These are phyloP conservation scores for Chrysolina americana DNA, from an alignment of 2,888 invertebrate genomes.

Conservation along the genomic window DNA sequence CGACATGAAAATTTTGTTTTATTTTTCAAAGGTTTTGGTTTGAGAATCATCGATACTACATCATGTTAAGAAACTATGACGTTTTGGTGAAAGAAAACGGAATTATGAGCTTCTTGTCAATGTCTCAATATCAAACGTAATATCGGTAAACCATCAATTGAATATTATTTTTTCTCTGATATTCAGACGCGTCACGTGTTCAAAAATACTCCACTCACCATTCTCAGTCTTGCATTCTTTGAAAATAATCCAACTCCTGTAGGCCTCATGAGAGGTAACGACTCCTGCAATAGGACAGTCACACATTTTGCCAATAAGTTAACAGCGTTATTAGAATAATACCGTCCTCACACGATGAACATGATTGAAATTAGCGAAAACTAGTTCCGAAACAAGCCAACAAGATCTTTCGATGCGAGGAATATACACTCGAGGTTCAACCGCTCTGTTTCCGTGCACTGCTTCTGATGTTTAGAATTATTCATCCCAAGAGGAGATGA, in stretches of 20 bases:
- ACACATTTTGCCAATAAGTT: slow-evolving; percentile 66
- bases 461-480: slow-evolving; percentile 44
- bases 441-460: slow-evolving; percentile 25
- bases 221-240: slow-evolving; percentile 73
- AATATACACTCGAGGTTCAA: not conserved
- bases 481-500: slow-evolving; percentile 45
- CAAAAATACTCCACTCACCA: slow-evolving; percentile 56
- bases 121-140: too few species aligned
- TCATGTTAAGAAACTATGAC: too few species aligned
- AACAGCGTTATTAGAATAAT: not conserved
- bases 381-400: not conserved
- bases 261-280: slow-evolving; percentile 78
- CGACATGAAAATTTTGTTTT: too few species aligned
- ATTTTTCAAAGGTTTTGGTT: too few species aligned
- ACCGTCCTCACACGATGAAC: not conserved
- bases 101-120: too few species aligned
- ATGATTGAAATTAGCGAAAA: not conserved
- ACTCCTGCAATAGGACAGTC: slow-evolving; percentile 75
- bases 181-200: not conserved
- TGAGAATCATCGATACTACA: too few species aligned
- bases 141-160: too few species aligned
- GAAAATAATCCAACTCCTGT: slow-evolving; percentile 84
- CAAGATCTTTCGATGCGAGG: not conserved
- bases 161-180: too few species aligned
- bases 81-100: too few species aligned